Conservation (phyloP, 2,113 vertebrate species). For the Eulacestoma nigropectus region DNA sequence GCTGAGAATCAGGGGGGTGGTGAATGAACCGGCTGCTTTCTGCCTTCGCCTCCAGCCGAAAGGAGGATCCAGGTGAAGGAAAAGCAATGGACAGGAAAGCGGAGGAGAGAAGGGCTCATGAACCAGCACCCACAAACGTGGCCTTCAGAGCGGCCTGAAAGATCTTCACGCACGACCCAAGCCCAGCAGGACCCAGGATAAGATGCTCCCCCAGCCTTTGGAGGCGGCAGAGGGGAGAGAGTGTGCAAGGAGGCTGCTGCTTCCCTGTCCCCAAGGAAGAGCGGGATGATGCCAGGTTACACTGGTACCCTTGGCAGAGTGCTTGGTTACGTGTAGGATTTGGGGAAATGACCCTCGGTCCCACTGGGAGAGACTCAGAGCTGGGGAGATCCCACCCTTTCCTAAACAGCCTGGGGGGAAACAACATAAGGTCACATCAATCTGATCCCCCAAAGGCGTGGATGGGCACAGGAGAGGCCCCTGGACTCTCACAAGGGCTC, state of each 20-base stretch:
- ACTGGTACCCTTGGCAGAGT: background rate
- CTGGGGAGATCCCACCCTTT: background rate
- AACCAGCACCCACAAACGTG: background rate
- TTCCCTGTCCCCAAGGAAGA: background rate
- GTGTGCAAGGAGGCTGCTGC: background rate
- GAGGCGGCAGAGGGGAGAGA: background rate
- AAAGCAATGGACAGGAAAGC: background rate
- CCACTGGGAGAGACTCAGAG: background rate
- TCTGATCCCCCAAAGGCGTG: background rate
- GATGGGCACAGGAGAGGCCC: accelerated
- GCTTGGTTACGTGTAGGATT: background rate
- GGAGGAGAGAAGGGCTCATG: accelerated
- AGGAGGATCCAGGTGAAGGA: background rate
- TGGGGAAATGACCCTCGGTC: background rate
- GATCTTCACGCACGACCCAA: background rate
- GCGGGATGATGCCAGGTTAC: background rate
- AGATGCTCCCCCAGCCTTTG: background rate
- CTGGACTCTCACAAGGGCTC: background rate
- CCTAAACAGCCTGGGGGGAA: background rate
- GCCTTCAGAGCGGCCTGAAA: background rate
- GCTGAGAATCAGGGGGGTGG: background rate
- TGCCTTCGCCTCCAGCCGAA: background rate
- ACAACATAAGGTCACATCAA: background rate
- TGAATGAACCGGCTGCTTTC: background rate
- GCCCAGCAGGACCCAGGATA: background rate